Conservation (phyloP, 2,797 vertebrate species). For the Melanotaenia parkinsoni region DNA sequence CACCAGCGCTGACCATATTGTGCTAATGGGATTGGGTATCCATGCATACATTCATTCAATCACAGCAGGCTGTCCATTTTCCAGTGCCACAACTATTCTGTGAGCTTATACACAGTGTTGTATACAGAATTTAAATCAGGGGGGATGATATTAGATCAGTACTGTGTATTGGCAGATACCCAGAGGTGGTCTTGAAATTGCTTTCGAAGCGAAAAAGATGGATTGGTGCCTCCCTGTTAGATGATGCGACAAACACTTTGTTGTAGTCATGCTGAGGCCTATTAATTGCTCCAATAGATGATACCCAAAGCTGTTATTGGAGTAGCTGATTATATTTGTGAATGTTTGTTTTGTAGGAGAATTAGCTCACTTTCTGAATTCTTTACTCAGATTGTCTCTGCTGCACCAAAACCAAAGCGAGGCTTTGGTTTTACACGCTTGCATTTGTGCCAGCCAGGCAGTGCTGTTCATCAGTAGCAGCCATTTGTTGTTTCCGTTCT, state of each 20-base stretch:
- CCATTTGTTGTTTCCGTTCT: background rate
- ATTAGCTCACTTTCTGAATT: background rate
- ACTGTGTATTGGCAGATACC: conserved; percentile 10
- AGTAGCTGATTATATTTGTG: conserved; percentile 8
- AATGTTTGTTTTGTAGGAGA: background rate
- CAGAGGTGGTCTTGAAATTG: conserved; percentile 16
- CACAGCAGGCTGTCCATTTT: conserved; percentile 23
- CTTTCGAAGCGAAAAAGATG: conserved; percentile 8
- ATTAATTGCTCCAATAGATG: conserved; percentile 1
- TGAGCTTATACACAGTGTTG: background rate
- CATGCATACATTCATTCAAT: conserved; percentile 30
- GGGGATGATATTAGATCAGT: conserved; percentile 15
- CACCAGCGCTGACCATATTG: conserved; percentile 12
- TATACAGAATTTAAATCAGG: conserved; percentile 17
- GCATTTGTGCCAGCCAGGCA: conserved; percentile 9
- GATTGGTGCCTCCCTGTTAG: background rate
- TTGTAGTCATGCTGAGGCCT: background rate
- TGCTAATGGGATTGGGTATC: conserved; percentile 20
- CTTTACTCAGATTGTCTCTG: conserved; percentile 4
- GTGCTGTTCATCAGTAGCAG: conserved; percentile 9
- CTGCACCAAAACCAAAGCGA: conserved; percentile 7
- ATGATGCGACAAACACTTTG: background rate
- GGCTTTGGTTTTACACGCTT: background rate
- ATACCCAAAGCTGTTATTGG: background rate
- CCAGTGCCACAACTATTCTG: conserved; percentile 5